Percentiles rank a stretch among this genome's conserved stretches.
Conservation (phyloP, 2,888 invertebrate genomes). For the Tineola bisselliella region DNA sequence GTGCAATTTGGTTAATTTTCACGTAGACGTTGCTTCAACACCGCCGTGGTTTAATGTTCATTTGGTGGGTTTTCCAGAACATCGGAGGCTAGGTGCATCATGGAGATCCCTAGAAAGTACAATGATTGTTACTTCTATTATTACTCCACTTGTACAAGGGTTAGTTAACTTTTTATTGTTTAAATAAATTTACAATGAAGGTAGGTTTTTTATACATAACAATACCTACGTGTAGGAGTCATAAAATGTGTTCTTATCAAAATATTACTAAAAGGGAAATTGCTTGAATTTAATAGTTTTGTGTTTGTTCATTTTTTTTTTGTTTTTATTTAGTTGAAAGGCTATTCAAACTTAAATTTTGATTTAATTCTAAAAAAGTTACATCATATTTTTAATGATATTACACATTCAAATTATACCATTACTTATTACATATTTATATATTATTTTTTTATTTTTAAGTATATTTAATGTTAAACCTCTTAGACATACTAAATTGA, state of each 20-base stretch:
- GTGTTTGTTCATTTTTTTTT: not conserved
- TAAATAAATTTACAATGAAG: not conserved
- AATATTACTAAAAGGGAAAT: not conserved
- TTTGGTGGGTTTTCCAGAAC: slow-evolving; percentile 23
- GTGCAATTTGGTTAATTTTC: not conserved
- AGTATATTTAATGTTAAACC: too few species aligned
- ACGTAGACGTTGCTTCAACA: not conserved
- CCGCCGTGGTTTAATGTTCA: slow-evolving; percentile 15
- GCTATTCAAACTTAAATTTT: not conserved
- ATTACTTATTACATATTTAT: too few species aligned
- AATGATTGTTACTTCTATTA: slow-evolving; percentile 92
- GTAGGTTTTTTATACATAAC: not conserved
- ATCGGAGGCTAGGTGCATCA: slow-evolving; percentile 44
- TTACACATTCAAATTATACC: too few species aligned
- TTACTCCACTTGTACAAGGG: slow-evolving; percentile 87
- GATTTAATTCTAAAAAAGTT: too few species aligned
- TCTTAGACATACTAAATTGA: too few species aligned
- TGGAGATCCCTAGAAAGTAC: slow-evolving; percentile 79
- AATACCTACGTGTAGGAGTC: not conserved
- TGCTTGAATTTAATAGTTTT: not conserved
- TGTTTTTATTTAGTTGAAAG: too few species aligned
- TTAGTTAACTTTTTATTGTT: slow-evolving; percentile 36
- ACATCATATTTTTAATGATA: too few species aligned
- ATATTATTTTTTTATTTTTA: too few species aligned
- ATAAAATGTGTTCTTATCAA: slow-evolving; percentile 2